Conservation (phyloP, 1,140 invertebrate genomes). For the Zaprionus africanus region DNA sequence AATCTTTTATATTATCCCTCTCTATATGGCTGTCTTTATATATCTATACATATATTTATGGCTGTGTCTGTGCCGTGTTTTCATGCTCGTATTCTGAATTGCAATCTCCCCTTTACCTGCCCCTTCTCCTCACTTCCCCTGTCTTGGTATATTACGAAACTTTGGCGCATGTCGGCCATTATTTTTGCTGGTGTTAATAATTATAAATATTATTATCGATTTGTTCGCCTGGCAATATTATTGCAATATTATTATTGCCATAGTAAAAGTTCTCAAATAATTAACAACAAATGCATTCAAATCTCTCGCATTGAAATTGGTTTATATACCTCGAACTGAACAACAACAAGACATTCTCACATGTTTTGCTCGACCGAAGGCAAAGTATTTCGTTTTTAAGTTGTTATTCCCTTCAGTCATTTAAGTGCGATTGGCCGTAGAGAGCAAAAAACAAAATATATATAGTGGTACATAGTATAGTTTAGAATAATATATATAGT, state of each 20-base stretch:
- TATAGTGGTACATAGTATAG: background rate
- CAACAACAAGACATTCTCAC: background rate
- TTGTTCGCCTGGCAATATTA: constrained; percentile 31
- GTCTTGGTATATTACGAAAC: constrained; percentile 37
- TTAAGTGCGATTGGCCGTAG: background rate
- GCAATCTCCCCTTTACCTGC: constrained; percentile 46
- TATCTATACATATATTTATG: constrained; percentile 2
- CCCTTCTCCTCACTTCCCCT: background rate
- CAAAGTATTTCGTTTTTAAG: background rate
- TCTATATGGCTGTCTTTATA: constrained; percentile 22
- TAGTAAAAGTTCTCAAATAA: constrained; percentile 43
- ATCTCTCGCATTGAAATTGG: constrained; percentile 7
- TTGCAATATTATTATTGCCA: constrained; percentile 37
- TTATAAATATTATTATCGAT: constrained; percentile 42
- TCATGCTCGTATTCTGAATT: constrained; percentile 22
- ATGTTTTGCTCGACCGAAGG: background rate
- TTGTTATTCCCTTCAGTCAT: background rate
- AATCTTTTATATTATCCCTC: constrained; percentile 57
- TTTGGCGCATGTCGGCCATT: constrained; percentile 61
- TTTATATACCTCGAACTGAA: background rate
- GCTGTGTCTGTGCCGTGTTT: background rate
- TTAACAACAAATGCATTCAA: constrained; percentile 38
- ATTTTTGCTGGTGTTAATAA: constrained; percentile 50
- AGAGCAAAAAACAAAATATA: background rate
- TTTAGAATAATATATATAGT: background rate